Conservation (phyloP, 2,797 vertebrate genomes). For the Karalla daura region DNA sequence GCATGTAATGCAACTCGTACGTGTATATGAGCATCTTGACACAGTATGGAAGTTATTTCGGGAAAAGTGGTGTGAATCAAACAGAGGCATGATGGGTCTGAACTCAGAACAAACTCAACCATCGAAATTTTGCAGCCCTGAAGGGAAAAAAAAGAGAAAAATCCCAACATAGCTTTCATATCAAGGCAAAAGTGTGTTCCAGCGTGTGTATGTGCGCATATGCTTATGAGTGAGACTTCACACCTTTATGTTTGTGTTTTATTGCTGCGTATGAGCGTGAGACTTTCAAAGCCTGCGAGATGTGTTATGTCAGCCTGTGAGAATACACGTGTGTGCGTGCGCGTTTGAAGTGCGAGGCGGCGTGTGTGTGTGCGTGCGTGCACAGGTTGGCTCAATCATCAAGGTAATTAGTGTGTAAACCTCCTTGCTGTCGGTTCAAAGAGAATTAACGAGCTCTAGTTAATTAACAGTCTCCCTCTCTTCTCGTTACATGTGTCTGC, state of each 20-base stretch:
- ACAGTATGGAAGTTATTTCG: slow-evolving; percentile 50
- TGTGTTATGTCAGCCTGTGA: slow-evolving; percentile 69
- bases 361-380: slow-evolving; percentile 42
- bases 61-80: slow-evolving; percentile 52
- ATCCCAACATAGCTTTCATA: slow-evolving; percentile 66
- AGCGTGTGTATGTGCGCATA: slow-evolving; percentile 15
- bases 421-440: slow-evolving; percentile 84
- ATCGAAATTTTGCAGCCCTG: slow-evolving; percentile 48
- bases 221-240: slow-evolving; percentile 56
- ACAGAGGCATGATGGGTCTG: slow-evolving; percentile 53
- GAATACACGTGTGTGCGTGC: slow-evolving; percentile 24
- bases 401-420: slow-evolving; percentile 85
- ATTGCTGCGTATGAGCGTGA: slow-evolving; percentile 50
- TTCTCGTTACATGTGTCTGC: slow-evolving; percentile 82
- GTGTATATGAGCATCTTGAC: slow-evolving; percentile 3
- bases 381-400: slow-evolving; percentile 79
- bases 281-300: slow-evolving; percentile 64
- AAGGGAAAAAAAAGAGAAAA: slow-evolving; percentile 22
- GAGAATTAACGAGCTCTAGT: slow-evolving; percentile 84
- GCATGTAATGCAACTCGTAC: slow-evolving; percentile 15
- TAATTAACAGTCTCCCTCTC: slow-evolving; percentile 85
- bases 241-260: slow-evolving; percentile 67
- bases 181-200: slow-evolving; percentile 40
- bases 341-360: slow-evolving; percentile 38
- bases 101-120: slow-evolving; percentile 65